phyloP scores from a whole-genome alignment of 2,888 invertebrate genomes.

The Bellardia bayeri region DNA sequence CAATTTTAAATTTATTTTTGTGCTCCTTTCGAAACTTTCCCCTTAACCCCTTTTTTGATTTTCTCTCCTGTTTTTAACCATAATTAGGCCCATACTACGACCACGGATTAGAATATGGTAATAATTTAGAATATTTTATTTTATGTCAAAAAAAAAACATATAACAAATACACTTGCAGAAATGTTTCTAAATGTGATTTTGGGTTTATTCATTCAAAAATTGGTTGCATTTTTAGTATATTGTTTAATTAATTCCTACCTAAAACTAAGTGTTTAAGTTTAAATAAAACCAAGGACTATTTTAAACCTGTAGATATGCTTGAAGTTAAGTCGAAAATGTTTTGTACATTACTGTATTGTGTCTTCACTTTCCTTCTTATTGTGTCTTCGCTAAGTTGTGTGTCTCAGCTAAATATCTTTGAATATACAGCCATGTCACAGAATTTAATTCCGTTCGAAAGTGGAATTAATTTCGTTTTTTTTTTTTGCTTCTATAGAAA shows the following conservation, averaged over 20 bases:
- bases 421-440: too few species aligned
- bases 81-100: constrained; percentile 91
- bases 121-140: constrained; percentile 85
- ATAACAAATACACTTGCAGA: constrained; percentile 53
- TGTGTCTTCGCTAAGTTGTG: too few species aligned
- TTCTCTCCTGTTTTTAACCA: constrained; percentile 72
- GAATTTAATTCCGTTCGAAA: too few species aligned
- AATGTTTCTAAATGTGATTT: constrained; percentile 44
- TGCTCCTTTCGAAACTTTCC: constrained; percentile 18
- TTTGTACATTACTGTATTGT: too few species aligned
- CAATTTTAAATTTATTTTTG: constrained; percentile 51
- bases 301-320: too few species aligned
- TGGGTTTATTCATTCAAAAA: constrained; percentile 18
- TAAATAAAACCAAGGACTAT: neutral
- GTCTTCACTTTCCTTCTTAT: too few species aligned
- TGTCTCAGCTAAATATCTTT: too few species aligned
- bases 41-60: constrained; percentile 32
- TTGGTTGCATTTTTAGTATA: constrained; percentile 40
- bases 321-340: too few species aligned
- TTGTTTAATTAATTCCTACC: neutral
- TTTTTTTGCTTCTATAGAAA: too few species aligned
- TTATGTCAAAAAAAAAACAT: constrained; percentile 58
- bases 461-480: too few species aligned
- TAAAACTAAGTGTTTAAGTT: constrained; percentile 32
- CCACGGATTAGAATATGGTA: constrained; percentile 97